A percentile compares a stretch with the other conserved stretches of the same genome.
phyloP scores from a whole-genome alignment of 2,113 vertebrate genomes.

The Cryptomyrus ogoouensis region DNA sequence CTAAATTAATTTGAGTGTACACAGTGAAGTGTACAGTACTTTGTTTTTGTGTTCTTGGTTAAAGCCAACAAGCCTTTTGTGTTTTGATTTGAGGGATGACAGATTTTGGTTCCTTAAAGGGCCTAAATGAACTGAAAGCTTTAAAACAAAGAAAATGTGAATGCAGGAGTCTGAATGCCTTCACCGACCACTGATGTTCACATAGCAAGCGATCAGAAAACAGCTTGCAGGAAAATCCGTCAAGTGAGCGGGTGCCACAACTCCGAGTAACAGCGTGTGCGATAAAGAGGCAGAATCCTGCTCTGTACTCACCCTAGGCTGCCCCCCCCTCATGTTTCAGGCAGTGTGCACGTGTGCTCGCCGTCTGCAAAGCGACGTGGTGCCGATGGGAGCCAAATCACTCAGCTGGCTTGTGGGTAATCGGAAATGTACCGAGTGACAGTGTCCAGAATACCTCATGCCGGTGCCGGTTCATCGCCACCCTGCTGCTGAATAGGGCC shows the following conservation, averaged over 20 bases:
- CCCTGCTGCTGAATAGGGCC: not conserved
- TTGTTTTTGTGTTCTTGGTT: not conserved
- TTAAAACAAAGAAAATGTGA: not conserved
- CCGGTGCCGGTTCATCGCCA: not conserved
- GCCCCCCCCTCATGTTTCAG: not conserved
- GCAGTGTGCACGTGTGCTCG: not conserved
- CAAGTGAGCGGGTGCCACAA: not conserved
- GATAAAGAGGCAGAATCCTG: not conserved
- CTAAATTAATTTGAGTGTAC: not conserved
- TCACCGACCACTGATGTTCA: not conserved
- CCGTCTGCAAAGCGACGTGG: slow-evolving; percentile 30
- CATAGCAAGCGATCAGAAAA: not conserved
- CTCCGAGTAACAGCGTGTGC: not conserved
- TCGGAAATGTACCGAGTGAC: slow-evolving; percentile 37
- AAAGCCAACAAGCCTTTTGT: not conserved
- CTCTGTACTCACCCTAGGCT: not conserved
- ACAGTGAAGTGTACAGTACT: not conserved
- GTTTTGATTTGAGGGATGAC: not conserved
- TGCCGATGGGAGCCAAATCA: not conserved
- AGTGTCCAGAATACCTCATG: slow-evolving; percentile 11
- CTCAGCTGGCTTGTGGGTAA: slow-evolving; percentile 35
- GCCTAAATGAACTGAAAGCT: not conserved
- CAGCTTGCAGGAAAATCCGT: not conserved
- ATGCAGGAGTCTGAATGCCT: not conserved
- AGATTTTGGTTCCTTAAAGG: not conserved